Evolutionary conservation across 2,888 invertebrate genomes (phyloP).

Genomic region (Barypeithes pellucidus): DNA sequence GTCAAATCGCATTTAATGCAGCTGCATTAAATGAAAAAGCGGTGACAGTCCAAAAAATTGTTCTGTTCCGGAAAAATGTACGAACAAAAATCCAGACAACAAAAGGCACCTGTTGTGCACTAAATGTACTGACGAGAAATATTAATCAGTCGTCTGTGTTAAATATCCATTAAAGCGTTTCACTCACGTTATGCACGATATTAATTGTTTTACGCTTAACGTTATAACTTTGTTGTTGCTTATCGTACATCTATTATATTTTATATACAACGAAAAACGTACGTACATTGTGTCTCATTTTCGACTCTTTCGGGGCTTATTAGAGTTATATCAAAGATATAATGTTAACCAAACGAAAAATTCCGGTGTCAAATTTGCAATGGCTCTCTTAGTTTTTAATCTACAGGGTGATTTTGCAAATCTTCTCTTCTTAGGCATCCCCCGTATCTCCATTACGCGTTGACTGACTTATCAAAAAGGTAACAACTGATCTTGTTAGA

Average conservation of each 20-base stretch:
- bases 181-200: not conserved
- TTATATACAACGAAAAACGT: too few species aligned
- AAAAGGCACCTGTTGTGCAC: not conserved
- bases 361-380: too few species aligned
- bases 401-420: too few species aligned
- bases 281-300: too few species aligned
- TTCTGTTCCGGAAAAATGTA: not conserved
- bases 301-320: too few species aligned
- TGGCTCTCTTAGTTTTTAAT: too few species aligned
- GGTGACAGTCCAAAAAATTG: constrained; percentile 12
- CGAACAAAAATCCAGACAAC: constrained; percentile 10
- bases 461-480: too few species aligned
- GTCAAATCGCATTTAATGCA: constrained; percentile 11
- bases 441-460: too few species aligned
- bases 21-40: not conserved
- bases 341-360: too few species aligned
- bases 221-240: not conserved
- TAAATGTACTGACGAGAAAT: not conserved
- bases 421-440: too few species aligned
- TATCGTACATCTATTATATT: not conserved
- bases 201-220: not conserved
- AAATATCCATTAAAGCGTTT: not conserved
- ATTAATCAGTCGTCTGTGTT: not conserved
- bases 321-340: too few species aligned
- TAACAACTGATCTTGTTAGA: too few species aligned